A percentile compares a stretch with the other conserved stretches of the same genome.
Evolutionary conservation across 2,797 vertebrate genomes (phyloP).

Genomic region (Toxotes lorentzi): DNA sequence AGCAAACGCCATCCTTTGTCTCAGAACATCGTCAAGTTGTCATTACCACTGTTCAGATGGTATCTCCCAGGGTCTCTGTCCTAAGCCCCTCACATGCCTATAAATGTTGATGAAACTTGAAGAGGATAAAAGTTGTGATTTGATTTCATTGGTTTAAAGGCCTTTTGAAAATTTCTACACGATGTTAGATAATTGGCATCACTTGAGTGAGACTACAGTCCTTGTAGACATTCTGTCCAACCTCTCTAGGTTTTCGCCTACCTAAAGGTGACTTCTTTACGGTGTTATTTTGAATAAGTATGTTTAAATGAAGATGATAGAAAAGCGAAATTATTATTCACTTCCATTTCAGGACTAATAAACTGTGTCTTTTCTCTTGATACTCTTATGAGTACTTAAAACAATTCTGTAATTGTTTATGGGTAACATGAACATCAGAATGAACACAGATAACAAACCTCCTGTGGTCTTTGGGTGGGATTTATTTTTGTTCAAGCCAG

Average conservation of each 20-base stretch:
- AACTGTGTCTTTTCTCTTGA: not conserved
- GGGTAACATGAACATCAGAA: conserved; percentile 34
- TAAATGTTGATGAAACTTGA: conserved; percentile 42
- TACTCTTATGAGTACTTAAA: conserved; percentile 22
- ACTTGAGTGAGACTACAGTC: conserved; percentile 5
- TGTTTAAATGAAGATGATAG: not conserved
- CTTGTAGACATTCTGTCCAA: conserved; percentile 18
- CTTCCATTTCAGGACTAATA: conserved; percentile 30
- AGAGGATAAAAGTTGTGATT: conserved; percentile 32
- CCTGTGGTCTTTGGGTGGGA: conserved; percentile 39
- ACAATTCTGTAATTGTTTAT: conserved; percentile 29
- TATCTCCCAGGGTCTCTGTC: conserved; percentile 19
- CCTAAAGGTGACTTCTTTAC: conserved; percentile 8
- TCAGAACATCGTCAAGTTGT: conserved; percentile 5
- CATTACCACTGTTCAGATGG: conserved; percentile 17
- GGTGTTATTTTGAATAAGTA: conserved; percentile 33
- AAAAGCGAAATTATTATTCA: conserved; percentile 46
- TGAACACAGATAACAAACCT: conserved; percentile 42
- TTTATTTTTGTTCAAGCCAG: conserved; percentile 51
- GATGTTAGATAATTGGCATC: conserved; percentile 34
- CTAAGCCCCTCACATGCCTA: conserved; percentile 31
- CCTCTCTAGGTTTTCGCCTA: conserved; percentile 9
- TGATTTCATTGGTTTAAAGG: conserved; percentile 14
- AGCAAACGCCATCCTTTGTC: conserved; percentile 25
- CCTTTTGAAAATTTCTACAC: conserved; percentile 21